These are phyloP conservation scores for Tetramorium parvispinum DNA, from an alignment of 1,140 invertebrate species.

Conservation along the genomic window DNA sequence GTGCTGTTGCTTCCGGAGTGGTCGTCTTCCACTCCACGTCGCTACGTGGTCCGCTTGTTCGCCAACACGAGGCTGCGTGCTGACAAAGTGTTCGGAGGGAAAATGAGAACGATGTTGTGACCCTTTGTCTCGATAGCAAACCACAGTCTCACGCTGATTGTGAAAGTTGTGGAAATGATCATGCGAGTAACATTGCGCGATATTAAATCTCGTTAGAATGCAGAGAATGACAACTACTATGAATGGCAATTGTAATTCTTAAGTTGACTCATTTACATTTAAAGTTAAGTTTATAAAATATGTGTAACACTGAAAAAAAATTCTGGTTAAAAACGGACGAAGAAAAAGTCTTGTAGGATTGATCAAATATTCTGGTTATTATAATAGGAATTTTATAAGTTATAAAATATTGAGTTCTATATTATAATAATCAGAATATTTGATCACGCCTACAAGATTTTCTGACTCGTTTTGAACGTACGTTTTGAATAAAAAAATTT, in stretches of 20 bases:
- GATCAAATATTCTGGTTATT: too few relatives aligned
- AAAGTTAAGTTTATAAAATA: too few relatives aligned
- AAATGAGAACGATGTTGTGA: slow-evolving; percentile 56
- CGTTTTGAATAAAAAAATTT: too few relatives aligned
- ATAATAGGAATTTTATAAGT: too few relatives aligned
- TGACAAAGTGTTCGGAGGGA: slow-evolving; percentile 8
- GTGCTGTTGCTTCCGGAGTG: slow-evolving; percentile 69
- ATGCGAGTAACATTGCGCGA: neutral
- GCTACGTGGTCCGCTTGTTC: slow-evolving; percentile 13
- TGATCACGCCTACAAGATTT: too few relatives aligned
- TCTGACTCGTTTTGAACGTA: too few relatives aligned
- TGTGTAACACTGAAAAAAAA: too few relatives aligned
- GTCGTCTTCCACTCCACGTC: slow-evolving; percentile 44
- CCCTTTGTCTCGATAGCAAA: slow-evolving; percentile 49
- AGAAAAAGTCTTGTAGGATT: too few relatives aligned
- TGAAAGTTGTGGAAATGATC: slow-evolving; percentile 18
- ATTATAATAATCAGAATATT: too few relatives aligned
- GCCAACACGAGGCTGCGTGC: slow-evolving; percentile 49
- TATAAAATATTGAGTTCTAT: too few relatives aligned
- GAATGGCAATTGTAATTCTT: neutral
- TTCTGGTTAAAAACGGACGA: too few relatives aligned
- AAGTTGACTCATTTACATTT: too few relatives aligned
- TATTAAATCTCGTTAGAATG: neutral
- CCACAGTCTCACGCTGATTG: slow-evolving; percentile 17
- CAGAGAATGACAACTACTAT: neutral